Percentiles rank a stretch among this genome's conserved stretches.
phyloP scores from a whole-genome alignment of 2,888 invertebrate genomes.

The Meta bourneti region DNA sequence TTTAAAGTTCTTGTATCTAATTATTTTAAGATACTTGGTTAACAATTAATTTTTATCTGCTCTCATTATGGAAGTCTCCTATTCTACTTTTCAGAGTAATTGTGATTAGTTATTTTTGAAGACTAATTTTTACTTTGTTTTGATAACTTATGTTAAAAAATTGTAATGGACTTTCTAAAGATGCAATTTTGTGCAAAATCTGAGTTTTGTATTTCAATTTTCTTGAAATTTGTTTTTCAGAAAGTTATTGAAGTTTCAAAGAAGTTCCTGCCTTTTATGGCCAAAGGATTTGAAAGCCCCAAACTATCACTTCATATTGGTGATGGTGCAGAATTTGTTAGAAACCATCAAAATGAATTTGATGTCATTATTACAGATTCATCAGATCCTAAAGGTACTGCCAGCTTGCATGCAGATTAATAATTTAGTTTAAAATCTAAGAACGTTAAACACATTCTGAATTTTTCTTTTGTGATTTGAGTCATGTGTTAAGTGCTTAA shows the following conservation, averaged over 20 bases:
- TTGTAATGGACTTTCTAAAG: too few relatives aligned
- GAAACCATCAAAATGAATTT: constrained; percentile 89
- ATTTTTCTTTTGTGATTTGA: not conserved
- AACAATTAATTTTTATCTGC: too few relatives aligned
- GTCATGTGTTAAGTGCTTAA: not conserved
- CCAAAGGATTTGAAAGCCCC: constrained; percentile 86
- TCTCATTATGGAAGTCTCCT: too few relatives aligned
- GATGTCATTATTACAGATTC: constrained; percentile 99
- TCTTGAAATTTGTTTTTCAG: constrained; percentile 78
- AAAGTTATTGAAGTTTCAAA: constrained; percentile 94
- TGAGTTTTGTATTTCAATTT: too few relatives aligned
- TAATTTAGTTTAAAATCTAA: not conserved
- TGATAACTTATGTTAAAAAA: too few relatives aligned
- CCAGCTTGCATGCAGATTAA: not conserved
- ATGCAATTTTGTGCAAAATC: too few relatives aligned
- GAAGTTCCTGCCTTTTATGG: constrained; percentile 93
- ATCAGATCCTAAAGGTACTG: constrained; percentile 94
- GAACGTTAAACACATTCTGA: not conserved
- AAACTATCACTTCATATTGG: constrained; percentile 92
- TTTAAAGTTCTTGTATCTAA: too few relatives aligned
- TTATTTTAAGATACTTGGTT: too few relatives aligned
- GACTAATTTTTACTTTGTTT: too few relatives aligned
- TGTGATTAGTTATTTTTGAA: too few relatives aligned
- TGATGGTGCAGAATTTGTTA: constrained; percentile 97
- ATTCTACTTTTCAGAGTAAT: too few relatives aligned